Evolutionary conservation across 2,888 invertebrate genomes (phyloP).

Genomic region (Lasioglossum leucozonium): DNA sequence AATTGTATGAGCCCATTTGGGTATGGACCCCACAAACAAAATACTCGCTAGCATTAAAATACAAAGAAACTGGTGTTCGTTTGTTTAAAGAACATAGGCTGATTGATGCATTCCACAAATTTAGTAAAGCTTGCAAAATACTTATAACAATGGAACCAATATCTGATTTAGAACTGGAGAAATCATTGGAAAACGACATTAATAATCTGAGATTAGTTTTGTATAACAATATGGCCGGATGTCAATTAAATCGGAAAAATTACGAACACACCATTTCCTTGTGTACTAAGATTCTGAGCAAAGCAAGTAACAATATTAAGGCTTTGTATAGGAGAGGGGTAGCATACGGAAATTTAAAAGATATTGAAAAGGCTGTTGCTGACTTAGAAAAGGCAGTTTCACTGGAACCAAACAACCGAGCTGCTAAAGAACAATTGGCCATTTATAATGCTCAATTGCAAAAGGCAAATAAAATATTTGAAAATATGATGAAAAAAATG

Average conservation of each 20-base stretch:
- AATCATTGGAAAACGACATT: slow-evolving; percentile 85
- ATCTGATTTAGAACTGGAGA: slow-evolving; percentile 84
- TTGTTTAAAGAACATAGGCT: slow-evolving; percentile 88
- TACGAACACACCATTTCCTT: slow-evolving; percentile 89
- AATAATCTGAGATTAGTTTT: slow-evolving; percentile 88
- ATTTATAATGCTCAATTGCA: slow-evolving; percentile 86
- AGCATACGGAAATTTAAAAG: slow-evolving; percentile 86
- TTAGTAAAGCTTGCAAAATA: slow-evolving; percentile 90
- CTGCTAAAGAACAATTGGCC: slow-evolving; percentile 87
- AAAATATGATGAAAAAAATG: slow-evolving; percentile 87
- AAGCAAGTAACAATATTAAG: slow-evolving; percentile 85
- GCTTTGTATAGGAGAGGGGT: slow-evolving; percentile 85
- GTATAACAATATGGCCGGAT: slow-evolving; percentile 93
- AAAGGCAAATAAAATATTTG: slow-evolving; percentile 87
- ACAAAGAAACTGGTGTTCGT: slow-evolving; percentile 87
- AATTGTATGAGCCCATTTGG: slow-evolving; percentile 85
- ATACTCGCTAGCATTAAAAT: slow-evolving; percentile 85
- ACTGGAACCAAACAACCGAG: slow-evolving; percentile 89
- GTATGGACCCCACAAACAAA: slow-evolving; percentile 87
- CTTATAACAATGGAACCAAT: slow-evolving; percentile 88
- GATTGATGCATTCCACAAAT: slow-evolving; percentile 90
- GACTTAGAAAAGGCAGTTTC: slow-evolving; percentile 86
- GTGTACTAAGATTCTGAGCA: slow-evolving; percentile 85
- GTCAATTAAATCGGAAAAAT: slow-evolving; percentile 89
- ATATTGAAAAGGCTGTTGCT: slow-evolving; percentile 88